Evolutionary conservation across 2,113 vertebrate genomes (phyloP), one percentile per base, ranked within the genome.

Genomic region (Phyllostomus discolor): DNA sequence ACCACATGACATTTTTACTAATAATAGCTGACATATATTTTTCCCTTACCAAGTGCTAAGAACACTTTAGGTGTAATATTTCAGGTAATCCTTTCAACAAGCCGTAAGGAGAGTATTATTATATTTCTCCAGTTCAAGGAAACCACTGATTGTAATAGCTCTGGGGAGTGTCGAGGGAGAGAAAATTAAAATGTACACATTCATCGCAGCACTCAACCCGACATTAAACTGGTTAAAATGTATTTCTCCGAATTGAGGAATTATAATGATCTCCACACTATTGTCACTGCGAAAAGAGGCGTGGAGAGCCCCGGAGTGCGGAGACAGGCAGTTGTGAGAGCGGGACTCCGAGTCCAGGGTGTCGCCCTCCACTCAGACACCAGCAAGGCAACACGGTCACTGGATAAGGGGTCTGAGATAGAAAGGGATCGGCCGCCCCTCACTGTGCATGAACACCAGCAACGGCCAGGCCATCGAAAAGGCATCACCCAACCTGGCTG

Each of bases 331-430:
- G 7, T 64, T 48, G 43, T 35, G 66, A 72, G 31, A 64, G n/a
- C 26, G 54, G 15, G 35, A 41, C 76, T 62, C 22, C 64, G 14
- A 75, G n/a, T 43, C 80, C 38, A 41, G 4, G 5, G 59, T 52
- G 26, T 52, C 16, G 92, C 57, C 24, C 22, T 75, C 50, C 8
- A 52, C 15, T 67, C 57, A 92, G 64, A 88, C 17, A 46, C 24
- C 35, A 66, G 10, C 16, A 14, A 81, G 31, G 43, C 19, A 24
- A 50, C 59, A 11, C 10, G 31, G 46, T 24, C 17, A 50, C 28
- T 2, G 7, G 31, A n/a, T 33, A 38, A 62, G 0, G 6, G n/a
- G 54, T 3, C 20, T 1, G 0, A 54, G 15, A 76, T 15, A 4
- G 41, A 33, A 81, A 88, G 64, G 67, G 20, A 2, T 46, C 0